A percentile compares a stretch with the other conserved stretches of the same genome.
phyloP scores from a whole-genome alignment of 2,797 vertebrate genomes.

The Menidia menidia region DNA sequence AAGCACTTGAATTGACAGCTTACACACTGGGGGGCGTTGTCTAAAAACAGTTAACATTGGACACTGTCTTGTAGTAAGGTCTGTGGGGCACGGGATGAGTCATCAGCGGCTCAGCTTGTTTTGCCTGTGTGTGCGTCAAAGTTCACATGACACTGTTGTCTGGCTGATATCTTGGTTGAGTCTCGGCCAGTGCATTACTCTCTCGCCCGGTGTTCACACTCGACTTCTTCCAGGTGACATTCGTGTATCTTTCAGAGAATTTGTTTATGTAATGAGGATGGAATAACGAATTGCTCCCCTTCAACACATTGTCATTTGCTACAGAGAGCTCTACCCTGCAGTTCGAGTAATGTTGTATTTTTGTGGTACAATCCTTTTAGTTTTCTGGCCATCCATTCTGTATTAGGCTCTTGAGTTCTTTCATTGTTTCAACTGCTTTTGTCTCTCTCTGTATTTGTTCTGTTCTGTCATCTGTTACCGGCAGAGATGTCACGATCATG shows the following conservation, averaged over 20 bases:
- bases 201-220: constrained; percentile 8
- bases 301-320: constrained; percentile 11
- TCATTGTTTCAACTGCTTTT: neutral
- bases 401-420: constrained; percentile 5
- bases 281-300: constrained; percentile 14
- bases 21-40: neutral
- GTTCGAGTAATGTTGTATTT: constrained; percentile 11
- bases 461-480: constrained; percentile 18
- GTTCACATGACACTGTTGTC: constrained; percentile 17
- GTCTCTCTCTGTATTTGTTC: constrained; percentile 6
- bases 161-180: constrained; percentile 20
- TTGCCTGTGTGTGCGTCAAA: neutral
- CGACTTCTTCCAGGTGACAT: constrained; percentile 14
- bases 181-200: constrained; percentile 8
- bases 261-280: constrained; percentile 4
- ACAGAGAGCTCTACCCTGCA: constrained; percentile 9
- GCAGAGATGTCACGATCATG: constrained; percentile 6
- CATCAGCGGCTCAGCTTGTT: constrained; percentile 9
- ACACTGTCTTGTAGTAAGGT: constrained; percentile 4
- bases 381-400: constrained; percentile 3
- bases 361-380: neutral
- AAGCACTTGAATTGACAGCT: neutral
- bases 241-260: constrained; percentile 25
- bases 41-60: constrained; percentile 2
- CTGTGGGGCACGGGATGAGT: constrained; percentile 8